Conservation (phyloP, 1,140 invertebrate species). For the Brachionus paranguensis region DNA sequence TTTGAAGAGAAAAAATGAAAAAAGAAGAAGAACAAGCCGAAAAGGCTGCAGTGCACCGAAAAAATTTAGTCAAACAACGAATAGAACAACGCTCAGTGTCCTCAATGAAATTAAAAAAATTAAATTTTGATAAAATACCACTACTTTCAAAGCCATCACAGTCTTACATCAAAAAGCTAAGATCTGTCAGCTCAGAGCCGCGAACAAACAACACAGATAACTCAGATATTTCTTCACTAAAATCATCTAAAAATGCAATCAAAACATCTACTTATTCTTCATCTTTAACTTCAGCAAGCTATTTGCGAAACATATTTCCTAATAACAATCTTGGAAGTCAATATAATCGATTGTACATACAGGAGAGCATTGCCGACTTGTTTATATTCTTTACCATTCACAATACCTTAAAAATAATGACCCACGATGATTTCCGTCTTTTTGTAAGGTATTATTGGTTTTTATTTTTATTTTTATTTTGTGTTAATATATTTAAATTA, state of each 20-base stretch:
- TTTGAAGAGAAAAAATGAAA: slow-evolving; percentile 20
- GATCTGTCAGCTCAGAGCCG: not conserved
- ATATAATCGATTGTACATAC: not conserved
- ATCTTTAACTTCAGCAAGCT: not conserved
- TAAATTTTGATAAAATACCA: slow-evolving; percentile 16
- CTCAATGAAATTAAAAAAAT: not conserved
- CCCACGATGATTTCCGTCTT: not conserved
- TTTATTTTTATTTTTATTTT: too few species aligned
- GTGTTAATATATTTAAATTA: too few species aligned
- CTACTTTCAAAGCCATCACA: slow-evolving; percentile 17
- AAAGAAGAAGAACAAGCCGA: slow-evolving; percentile 16
- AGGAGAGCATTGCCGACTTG: slow-evolving; percentile 14
- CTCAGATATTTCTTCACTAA: not conserved
- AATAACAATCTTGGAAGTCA: not conserved
- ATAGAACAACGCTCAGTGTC: not conserved
- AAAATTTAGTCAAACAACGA: slow-evolving; percentile 11
- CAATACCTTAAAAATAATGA: not conserved
- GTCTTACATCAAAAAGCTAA: not conserved
- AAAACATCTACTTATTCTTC: not conserved
- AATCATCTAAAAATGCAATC: not conserved
- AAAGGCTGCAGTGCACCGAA: not conserved
- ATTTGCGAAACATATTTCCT: slow-evolving; percentile 9
- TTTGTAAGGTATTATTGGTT: not conserved
- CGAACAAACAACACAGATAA: not conserved
- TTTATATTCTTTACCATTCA: slow-evolving; percentile 26